Percentiles rank a stretch among this genome's conserved stretches.
phyloP scores from a whole-genome alignment of 2,888 invertebrate species.

The Antheraea assamensis region DNA sequence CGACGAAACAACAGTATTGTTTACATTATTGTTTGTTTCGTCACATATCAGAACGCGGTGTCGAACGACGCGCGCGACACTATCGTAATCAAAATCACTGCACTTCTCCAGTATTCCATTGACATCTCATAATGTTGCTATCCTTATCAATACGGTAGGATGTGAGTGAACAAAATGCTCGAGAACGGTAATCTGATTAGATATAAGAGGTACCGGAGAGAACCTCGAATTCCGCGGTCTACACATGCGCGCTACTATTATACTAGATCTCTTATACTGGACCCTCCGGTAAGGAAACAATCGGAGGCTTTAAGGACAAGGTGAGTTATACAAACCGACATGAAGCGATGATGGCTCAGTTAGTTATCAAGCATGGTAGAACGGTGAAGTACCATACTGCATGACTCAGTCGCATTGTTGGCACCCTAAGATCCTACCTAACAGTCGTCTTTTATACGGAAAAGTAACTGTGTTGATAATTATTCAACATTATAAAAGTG shows the following conservation, averaged over 20 bases:
- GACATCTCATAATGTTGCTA: constrained; percentile 34
- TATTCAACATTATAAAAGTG: too few relatives aligned
- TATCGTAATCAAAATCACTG: constrained; percentile 1
- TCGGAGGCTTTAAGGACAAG: constrained; percentile 44
- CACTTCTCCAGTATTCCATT: constrained; percentile 21
- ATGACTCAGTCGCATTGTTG: too few relatives aligned
- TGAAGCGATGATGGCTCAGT: too few relatives aligned
- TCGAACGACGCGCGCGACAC: constrained; percentile 45
- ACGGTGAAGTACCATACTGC: too few relatives aligned
- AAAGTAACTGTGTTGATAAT: too few relatives aligned
- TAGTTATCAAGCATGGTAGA: too few relatives aligned
- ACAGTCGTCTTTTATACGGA: too few relatives aligned
- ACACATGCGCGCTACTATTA: constrained; percentile 67
- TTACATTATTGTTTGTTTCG: constrained; percentile 69
- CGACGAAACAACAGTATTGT: constrained; percentile 71
- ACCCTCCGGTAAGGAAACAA: constrained; percentile 43
- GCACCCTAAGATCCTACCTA: too few relatives aligned
- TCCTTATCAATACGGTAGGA: constrained; percentile 37
- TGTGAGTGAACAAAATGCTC: constrained; percentile 61
- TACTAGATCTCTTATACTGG: constrained; percentile 58
- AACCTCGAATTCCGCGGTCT: constrained; percentile 53
- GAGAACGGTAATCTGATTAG: constrained; percentile 60
- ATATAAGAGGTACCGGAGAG: constrained; percentile 61
- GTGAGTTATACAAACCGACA: constrained; percentile 45
- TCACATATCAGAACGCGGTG: constrained; percentile 56